Conservation (phyloP, 2,797 vertebrate genomes). For the Ceryle rudis region DNA sequence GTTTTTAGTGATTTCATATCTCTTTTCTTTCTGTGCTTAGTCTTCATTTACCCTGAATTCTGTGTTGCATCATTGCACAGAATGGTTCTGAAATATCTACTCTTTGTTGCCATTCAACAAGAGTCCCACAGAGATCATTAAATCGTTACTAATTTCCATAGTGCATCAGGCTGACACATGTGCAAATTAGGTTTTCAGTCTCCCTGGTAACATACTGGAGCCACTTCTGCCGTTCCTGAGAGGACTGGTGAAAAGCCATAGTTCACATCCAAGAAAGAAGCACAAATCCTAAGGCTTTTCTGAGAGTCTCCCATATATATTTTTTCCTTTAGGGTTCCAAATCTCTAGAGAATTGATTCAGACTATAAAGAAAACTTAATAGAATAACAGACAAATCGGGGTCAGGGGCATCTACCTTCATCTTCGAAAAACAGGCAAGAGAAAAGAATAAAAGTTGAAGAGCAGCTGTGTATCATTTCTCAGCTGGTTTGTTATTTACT, state of each 20-base stretch:
- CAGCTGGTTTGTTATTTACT: not conserved
- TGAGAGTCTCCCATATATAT: not conserved
- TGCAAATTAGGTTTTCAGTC: conserved; percentile 9
- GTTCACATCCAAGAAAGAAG: not conserved
- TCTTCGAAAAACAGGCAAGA: not conserved
- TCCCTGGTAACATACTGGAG: not conserved
- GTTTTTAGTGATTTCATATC: not conserved
- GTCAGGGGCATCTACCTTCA: not conserved
- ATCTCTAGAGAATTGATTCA: not conserved
- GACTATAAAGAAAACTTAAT: not conserved
- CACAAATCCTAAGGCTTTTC: not conserved
- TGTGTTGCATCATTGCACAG: not conserved
- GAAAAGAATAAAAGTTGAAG: not conserved
- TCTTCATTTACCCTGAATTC: not conserved
- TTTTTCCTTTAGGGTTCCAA: not conserved
- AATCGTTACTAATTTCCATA: not conserved
- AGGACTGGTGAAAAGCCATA: not conserved
- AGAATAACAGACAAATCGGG: not conserved
- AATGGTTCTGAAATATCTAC: not conserved
- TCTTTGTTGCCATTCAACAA: not conserved
- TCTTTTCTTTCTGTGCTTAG: not conserved
- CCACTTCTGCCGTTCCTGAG: not conserved
- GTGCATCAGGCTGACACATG: not conserved
- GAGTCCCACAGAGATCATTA: not conserved
- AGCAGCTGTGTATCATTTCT: not conserved